Evolutionary conservation across 2,797 vertebrate species (phyloP).

Genomic region (Pseudotriccus pelzelni): DNA sequence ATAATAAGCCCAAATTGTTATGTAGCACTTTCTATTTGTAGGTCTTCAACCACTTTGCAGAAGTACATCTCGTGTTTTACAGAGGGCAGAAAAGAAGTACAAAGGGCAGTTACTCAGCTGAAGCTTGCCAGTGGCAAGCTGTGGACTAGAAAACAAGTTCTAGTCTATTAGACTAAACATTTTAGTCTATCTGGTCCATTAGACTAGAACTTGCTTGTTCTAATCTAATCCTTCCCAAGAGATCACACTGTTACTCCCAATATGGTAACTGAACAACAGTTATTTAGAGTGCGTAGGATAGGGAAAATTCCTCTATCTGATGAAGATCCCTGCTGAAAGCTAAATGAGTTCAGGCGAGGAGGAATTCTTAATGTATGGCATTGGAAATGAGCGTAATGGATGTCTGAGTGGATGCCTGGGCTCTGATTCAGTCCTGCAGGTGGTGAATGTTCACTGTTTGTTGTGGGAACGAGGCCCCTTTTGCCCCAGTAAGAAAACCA

Average conservation of each 20-base stretch:
- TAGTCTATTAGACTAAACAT: background rate
- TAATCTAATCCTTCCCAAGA: background rate
- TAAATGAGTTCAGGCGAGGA: background rate
- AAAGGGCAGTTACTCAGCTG: background rate
- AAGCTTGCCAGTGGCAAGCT: background rate
- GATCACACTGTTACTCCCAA: background rate
- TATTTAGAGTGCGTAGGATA: background rate
- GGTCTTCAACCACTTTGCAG: background rate
- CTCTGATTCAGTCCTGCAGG: background rate
- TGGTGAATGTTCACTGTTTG: background rate
- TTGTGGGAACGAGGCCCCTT: background rate
- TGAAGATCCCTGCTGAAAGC: background rate
- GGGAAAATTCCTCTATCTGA: background rate
- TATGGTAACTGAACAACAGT: background rate
- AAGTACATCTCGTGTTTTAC: background rate
- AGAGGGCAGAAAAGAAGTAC: background rate
- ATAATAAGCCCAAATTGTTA: background rate
- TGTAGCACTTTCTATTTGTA: background rate
- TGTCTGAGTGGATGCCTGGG: background rate
- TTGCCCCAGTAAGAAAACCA: background rate
- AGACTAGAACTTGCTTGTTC: background rate
- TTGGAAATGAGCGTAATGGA: background rate
- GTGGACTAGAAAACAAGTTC: background rate
- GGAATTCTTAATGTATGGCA: background rate
- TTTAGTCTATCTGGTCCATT: background rate